Conservation (phyloP, 2,113 vertebrate species). For the Ctenodactylus gundi region DNA sequence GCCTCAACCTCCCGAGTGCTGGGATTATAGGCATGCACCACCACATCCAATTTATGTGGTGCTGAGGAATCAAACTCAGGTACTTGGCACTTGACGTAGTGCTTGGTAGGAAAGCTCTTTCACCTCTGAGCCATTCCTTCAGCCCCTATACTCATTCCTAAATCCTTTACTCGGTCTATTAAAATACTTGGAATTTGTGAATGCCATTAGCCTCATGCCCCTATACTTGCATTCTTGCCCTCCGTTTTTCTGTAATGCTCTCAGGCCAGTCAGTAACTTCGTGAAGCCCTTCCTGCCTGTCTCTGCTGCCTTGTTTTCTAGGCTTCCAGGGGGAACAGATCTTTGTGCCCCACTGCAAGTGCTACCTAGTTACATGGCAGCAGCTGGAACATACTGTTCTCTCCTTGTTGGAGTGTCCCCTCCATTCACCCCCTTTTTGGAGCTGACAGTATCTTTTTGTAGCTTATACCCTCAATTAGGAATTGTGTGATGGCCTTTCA, state of each 20-base stretch:
- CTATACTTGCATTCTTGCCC: background rate
- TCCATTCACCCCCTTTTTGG: background rate
- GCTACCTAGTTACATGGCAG: background rate
- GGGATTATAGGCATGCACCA: no score
- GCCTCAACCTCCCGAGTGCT: no score
- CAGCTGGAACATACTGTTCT: background rate
- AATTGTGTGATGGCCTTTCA: background rate
- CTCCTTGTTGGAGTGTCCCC: background rate
- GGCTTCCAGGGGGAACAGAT: background rate
- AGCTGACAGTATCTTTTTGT: background rate
- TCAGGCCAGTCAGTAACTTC: background rate
- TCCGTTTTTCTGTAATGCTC: background rate
- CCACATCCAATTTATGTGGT: no score
- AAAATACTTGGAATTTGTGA: background rate
- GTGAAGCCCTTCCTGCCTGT: background rate
- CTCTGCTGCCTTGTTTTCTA: background rate
- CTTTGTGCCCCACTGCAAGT: background rate
- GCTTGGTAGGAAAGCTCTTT: no score
- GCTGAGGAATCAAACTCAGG: no score
- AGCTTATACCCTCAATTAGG: background rate
- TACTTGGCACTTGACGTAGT: no score
- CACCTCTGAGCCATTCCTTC: no score
- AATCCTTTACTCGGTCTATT: background rate
- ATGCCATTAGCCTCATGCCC: background rate
- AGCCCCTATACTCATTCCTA: conserved; percentile 22